These are phyloP conservation scores for Trachemys scripta DNA, from an alignment of 2,113 vertebrate species.

Conservation along the genomic window DNA sequence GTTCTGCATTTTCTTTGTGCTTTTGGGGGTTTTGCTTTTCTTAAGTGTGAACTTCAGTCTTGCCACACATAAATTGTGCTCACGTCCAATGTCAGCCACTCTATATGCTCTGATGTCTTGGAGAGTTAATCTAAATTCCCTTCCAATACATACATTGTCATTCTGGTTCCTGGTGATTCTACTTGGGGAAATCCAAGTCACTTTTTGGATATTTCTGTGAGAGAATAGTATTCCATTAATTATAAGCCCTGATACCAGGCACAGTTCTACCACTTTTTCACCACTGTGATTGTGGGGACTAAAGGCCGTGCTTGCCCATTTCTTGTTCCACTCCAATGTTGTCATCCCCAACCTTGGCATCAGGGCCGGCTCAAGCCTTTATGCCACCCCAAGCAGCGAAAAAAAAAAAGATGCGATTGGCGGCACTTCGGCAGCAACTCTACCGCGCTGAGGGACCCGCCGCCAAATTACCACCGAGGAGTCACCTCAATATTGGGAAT, in stretches of 20 bases:
- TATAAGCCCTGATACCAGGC: not conserved
- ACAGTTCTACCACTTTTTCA: not conserved
- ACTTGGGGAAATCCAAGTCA: rapidly evolving
- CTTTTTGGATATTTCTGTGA: not conserved
- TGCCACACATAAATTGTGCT: not conserved
- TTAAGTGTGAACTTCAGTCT: not conserved
- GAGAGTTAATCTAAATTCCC: not conserved
- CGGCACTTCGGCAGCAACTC: too few species aligned
- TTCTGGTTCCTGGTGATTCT: not conserved
- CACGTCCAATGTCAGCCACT: not conserved
- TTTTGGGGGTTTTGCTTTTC: not conserved
- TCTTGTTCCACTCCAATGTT: not conserved
- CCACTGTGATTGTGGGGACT: not conserved
- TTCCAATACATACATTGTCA: not conserved
- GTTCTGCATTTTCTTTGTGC: not conserved
- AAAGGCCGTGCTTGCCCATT: rapidly evolving
- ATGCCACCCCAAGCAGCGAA: too few species aligned
- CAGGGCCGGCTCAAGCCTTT: too few species aligned
- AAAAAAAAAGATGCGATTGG: too few species aligned
- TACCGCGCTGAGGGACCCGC: too few species aligned
- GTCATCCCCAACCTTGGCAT: too few species aligned
- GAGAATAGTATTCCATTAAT: not conserved
- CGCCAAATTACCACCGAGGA: too few species aligned
- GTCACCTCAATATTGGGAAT: not conserved
- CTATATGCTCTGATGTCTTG: not conserved